A percentile compares a stretch with the other conserved stretches of the same genome.
Evolutionary conservation across 30 jellyfish, hydroid and myxozoan genomes (phyloP).

Genomic region (Turritopsis rubra): DNA sequence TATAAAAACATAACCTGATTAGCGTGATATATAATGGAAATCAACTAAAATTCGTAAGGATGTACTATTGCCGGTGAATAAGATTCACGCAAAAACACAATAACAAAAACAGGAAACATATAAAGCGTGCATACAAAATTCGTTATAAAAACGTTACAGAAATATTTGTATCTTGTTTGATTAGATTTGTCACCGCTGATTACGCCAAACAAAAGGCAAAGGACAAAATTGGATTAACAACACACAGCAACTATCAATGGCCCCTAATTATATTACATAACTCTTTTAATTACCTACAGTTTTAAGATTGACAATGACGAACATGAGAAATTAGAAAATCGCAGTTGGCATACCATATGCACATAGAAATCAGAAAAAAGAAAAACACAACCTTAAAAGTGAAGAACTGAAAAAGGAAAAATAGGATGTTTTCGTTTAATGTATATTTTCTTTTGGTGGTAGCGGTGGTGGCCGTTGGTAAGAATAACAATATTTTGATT

Average conservation of each 20-base stretch:
- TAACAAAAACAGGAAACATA: background rate
- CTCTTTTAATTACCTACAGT: background rate
- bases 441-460: background rate
- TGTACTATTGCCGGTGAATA: background rate
- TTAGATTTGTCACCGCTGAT: background rate
- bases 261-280: background rate
- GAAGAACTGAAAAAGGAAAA: background rate
- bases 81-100: background rate
- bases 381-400: background rate
- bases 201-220: background rate
- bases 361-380: background rate
- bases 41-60: background rate
- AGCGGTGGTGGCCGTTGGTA: background rate
- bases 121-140: background rate
- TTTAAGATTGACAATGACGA: background rate
- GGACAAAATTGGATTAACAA: background rate
- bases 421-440: background rate
- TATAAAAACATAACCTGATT: too few species aligned
- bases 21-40: background rate
- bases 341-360: background rate
- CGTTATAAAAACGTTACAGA: background rate
- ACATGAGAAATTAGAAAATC: background rate
- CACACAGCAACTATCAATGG: background rate
- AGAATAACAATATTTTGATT: too few species aligned
- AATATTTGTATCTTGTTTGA: background rate